phyloP scores from a whole-genome alignment of 2,888 invertebrate genomes.

The Malacosoma neustria region DNA sequence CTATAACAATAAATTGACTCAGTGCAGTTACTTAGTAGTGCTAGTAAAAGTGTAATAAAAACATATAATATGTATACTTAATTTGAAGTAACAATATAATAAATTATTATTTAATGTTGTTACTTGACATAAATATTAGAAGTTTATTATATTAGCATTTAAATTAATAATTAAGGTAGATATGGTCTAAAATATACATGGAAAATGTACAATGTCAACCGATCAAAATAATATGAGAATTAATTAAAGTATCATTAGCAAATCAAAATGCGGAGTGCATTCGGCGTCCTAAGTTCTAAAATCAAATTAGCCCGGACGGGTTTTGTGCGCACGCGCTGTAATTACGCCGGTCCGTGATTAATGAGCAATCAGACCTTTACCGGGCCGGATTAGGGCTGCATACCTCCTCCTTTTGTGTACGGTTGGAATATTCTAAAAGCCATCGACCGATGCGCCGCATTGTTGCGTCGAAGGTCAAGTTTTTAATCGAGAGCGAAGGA shows the following conservation, averaged over 20 bases:
- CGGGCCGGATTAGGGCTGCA: slow-evolving; percentile 34
- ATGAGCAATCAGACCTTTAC: slow-evolving; percentile 60
- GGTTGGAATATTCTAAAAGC: background rate
- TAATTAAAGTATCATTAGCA: slow-evolving; percentile 10
- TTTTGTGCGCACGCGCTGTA: slow-evolving; percentile 48
- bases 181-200: too few relatives aligned
- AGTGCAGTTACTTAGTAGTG: too few relatives aligned
- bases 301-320: slow-evolving; percentile 45
- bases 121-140: too few relatives aligned
- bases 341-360: slow-evolving; percentile 65
- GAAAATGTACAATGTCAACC: too few relatives aligned
- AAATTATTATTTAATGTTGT: too few relatives aligned
- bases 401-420: slow-evolving; percentile 23
- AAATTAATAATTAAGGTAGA: too few relatives aligned
- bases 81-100: too few relatives aligned
- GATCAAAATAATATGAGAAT: background rate
- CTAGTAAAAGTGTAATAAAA: too few relatives aligned
- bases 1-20: too few relatives aligned
- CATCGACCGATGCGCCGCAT: background rate
- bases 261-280: slow-evolving; percentile 27
- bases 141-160: too few relatives aligned
- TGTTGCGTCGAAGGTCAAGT: background rate
- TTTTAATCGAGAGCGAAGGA: background rate
- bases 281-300: slow-evolving; percentile 48
- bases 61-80: too few relatives aligned